Conservation (phyloP, 2,113 vertebrate species). For the Lathamus discolor region DNA sequence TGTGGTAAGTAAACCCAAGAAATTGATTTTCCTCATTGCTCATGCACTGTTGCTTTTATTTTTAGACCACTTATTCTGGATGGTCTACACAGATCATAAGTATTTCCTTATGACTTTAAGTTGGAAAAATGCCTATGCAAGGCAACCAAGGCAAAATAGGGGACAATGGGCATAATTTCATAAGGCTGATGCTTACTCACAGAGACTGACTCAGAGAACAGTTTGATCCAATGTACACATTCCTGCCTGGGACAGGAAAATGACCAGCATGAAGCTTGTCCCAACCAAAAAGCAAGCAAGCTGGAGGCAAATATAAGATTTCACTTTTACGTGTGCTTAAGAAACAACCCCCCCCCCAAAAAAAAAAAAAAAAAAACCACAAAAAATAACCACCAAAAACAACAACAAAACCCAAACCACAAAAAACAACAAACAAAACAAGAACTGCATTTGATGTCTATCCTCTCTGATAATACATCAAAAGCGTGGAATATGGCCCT, state of each 20-base stretch:
- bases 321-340: background rate
- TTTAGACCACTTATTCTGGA: background rate
- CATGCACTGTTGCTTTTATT: background rate
- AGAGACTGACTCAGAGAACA: background rate
- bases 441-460: background rate
- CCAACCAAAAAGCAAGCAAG: background rate
- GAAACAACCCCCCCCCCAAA: too few relatives aligned
- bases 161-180: accelerated
- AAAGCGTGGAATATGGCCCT: background rate
- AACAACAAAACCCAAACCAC: background rate
- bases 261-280: background rate
- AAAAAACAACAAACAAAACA: background rate
- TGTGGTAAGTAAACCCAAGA: background rate
- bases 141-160: background rate
- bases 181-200: background rate
- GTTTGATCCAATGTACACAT: background rate
- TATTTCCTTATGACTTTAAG: background rate
- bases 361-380: too few relatives aligned
- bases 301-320: background rate
- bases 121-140: background rate
- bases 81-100: background rate
- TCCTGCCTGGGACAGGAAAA: background rate
- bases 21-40: background rate
- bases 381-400: too few relatives aligned
- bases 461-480: background rate